Base-by-base conservation (phyloP, 2,113 vertebrate genomes). In the Heterochromis multidens region DNA sequence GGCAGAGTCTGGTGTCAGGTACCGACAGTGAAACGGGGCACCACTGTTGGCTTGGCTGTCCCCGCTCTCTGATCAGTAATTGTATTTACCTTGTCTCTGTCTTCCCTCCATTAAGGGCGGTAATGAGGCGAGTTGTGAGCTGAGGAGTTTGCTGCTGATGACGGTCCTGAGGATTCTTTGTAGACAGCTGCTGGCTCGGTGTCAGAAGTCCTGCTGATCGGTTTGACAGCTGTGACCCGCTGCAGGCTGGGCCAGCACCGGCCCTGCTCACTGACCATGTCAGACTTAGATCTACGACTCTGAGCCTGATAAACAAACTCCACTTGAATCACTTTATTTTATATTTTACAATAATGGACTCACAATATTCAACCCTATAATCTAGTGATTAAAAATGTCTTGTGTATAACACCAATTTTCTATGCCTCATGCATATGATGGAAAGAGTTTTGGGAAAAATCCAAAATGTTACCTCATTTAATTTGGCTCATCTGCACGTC, bases 141-240 rank as follows among this genome's bases (percentile, higher is more conserved):
- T 81, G 86, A 88, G 58, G 63, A 84, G 81, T 63, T 87, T 58
- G 84, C 76, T 43, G 90, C 79, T 91, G 89, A 93, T 92, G 94
- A 94, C 70, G 90, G 91, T 90, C 85, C 54, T 25, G 85, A 93
- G 86, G 89, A 92, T 89, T 88, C 90, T 79, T 78, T 82, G 77
- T 21, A 92, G 91, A 94, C 95, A 96, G 95, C 95, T 95, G 95
- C 81, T 91, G 89, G 87, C 81, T 79, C 57, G 52, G 93, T 0
- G 81, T 89, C 93, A 91, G 87, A 77, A 46, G 88, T 62, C 77
- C 86, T 65, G 82, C 81, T 95, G 95, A 96, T 95, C 86, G 87
- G 81, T 92, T 86, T 86, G 91, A 94, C 96, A 96, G 94, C 95
- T 96, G 95, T 82, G 90, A 56, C 79, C 91, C 6, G 33, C 49